These are phyloP conservation scores for Podarcis cretensis DNA, from an alignment of 2,113 vertebrate genomes.

Conservation along the genomic window DNA sequence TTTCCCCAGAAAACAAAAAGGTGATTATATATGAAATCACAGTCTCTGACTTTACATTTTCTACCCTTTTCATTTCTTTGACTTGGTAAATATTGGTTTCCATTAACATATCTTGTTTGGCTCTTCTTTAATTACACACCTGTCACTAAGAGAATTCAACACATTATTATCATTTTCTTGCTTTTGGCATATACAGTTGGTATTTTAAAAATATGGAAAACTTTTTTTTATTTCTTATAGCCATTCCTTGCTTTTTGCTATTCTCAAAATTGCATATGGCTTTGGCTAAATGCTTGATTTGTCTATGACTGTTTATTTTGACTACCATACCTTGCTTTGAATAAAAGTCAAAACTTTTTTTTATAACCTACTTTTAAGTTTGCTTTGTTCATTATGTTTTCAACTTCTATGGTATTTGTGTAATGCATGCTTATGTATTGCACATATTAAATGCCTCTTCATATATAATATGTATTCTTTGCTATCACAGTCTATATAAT, in stretches of 20 bases:
- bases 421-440: conserved; percentile 18
- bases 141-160: conserved; percentile 26
- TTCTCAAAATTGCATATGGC: conserved; percentile 1
- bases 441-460: conserved; percentile 27
- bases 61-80: conserved; percentile 42
- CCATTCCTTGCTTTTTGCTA: background rate
- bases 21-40: conserved; percentile 82
- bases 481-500: background rate
- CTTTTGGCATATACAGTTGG: background rate
- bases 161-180: background rate
- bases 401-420: background rate
- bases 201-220: conserved; percentile 4
- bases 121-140: conserved; percentile 25
- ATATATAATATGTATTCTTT: background rate
- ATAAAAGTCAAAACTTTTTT: conserved; percentile 9
- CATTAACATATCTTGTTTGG: conserved; percentile 42
- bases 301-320: background rate
- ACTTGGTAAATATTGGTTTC: conserved; percentile 47
- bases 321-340: background rate
- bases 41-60: conserved; percentile 50
- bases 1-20: conserved; percentile 95
- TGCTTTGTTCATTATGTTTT: background rate
- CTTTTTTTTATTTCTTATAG: conserved; percentile 12
- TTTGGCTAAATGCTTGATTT: background rate
- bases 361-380: background rate